Conservation (phyloP, 2,113 vertebrate species). For the Tragelaphus scriptus region DNA sequence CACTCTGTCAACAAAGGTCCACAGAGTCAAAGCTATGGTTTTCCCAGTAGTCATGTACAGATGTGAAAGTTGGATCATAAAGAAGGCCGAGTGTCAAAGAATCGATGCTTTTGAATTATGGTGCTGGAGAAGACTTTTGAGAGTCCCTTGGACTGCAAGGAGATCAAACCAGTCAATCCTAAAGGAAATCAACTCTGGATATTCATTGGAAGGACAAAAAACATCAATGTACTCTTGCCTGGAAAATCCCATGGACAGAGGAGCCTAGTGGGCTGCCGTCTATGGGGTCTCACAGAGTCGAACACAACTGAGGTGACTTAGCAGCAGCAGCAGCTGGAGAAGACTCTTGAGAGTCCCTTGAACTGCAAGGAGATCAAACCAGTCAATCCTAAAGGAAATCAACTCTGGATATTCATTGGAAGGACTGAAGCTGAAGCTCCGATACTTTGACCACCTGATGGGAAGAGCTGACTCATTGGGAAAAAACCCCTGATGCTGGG, state of each 20-base stretch:
- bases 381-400: not conserved
- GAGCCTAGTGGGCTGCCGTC: no score
- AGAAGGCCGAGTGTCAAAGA: not conserved
- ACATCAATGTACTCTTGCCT: no score
- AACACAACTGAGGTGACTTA: no score
- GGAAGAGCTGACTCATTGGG: no score
- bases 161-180: not conserved
- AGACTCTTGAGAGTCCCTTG: not conserved
- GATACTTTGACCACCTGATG: no score
- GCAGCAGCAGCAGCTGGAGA: not conserved
- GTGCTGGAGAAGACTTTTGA: not conserved
- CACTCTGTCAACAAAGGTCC: not conserved
- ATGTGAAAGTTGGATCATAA: not conserved
- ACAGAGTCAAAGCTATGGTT: not conserved
- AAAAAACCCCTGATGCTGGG: no score
- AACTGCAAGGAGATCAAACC: not conserved
- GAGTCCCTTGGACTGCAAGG: not conserved
- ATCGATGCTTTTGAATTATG: not conserved
- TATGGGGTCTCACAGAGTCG: no score
- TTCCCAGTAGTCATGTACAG: not conserved
- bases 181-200: not conserved
- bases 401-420: not conserved
- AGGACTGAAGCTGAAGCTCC: not conserved
- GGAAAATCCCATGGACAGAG: no score
- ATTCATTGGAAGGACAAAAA: not conserved